Percentiles rank a stretch among this genome's conserved stretches.
Conservation (phyloP, 2,797 vertebrate species). For the Epinephelus coioides region DNA sequence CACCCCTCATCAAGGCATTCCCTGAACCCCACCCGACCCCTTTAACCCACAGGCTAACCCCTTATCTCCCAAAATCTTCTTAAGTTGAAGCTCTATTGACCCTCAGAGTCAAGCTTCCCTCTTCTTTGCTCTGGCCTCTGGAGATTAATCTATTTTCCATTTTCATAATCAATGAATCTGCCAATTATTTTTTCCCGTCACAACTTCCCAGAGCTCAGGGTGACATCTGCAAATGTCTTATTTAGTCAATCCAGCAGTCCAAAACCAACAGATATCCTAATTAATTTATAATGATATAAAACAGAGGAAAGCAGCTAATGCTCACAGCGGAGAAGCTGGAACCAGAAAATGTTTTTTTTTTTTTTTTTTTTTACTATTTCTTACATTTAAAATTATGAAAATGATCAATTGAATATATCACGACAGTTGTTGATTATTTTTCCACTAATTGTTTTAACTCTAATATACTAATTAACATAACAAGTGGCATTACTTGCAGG, state of each 20-base stretch:
- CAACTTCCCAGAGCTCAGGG: background rate
- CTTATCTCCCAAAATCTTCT: conserved; percentile 38
- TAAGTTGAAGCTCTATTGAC: conserved; percentile 13
- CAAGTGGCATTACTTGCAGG: background rate
- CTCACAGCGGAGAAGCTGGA: background rate
- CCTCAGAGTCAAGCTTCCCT: conserved; percentile 4
- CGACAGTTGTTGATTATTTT: background rate
- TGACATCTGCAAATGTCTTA: background rate
- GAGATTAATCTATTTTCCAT: conserved; percentile 1
- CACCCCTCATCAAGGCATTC: conserved; percentile 50
- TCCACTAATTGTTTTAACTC: background rate
- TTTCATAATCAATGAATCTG: background rate
- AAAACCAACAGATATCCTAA: background rate
- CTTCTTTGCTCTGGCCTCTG: background rate
- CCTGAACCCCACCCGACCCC: conserved; percentile 64
- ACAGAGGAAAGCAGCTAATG: background rate
- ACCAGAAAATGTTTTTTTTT: background rate
- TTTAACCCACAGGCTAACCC: conserved; percentile 21
- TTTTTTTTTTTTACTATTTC: background rate
- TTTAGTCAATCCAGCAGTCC: conserved; percentile 4
- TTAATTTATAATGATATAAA: background rate
- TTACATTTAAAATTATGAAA: background rate
- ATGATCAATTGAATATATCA: background rate
- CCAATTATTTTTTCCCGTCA: background rate
- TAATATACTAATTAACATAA: background rate